Evolutionary conservation across 1,140 invertebrate species (phyloP), one percentile per base, ranked within the genome.

Genomic region (Drosophila miranda): DNA sequence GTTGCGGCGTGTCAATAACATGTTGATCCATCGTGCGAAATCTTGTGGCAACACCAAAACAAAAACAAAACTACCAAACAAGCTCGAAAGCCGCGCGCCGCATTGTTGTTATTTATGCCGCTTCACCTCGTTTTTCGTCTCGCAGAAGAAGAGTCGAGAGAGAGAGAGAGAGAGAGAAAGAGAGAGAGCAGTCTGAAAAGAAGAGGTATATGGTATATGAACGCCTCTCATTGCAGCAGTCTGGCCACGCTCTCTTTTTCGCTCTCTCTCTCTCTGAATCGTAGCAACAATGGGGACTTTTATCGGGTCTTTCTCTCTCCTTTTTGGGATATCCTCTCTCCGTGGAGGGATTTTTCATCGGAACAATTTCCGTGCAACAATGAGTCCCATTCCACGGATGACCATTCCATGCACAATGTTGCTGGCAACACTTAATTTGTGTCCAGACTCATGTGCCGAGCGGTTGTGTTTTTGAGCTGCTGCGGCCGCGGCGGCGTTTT

Each of bases 1-100:
- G 49, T 45, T 62, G 62, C 46, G 68, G 69, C 61, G 59, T 78
- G 82, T 78, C 82, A 87, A 75, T 75, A 75, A 87, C 82, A 87
- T 87, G 82, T 87, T 87, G 82, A 87, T 78, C 79, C 66, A 58
- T 69, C 63, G 81, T 79, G 68, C 71, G 75, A 84, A 84, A 76
- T 82, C 60, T 84, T 84, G 72, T 79, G 80, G 81, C 76, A 84
- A 68, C 81, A 80, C 80, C 59, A 75, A 72, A 83, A 78, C 66
- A 84, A 84, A 59, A 75, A 75, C 78, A 73, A 78, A 79, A 50
- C 50, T 59, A 43, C 53, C 43, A 58, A 46, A 44, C 66, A 71
- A 50, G 42, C 59, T 56, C 52, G 44, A 50, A 69, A 54, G 38
- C 73, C 41, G 43, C 51, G 72, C 44, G 72, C 42, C 51, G 42